Evolutionary conservation across 2,113 vertebrate genomes (phyloP).

Genomic region (Eulacestoma nigropectus): DNA sequence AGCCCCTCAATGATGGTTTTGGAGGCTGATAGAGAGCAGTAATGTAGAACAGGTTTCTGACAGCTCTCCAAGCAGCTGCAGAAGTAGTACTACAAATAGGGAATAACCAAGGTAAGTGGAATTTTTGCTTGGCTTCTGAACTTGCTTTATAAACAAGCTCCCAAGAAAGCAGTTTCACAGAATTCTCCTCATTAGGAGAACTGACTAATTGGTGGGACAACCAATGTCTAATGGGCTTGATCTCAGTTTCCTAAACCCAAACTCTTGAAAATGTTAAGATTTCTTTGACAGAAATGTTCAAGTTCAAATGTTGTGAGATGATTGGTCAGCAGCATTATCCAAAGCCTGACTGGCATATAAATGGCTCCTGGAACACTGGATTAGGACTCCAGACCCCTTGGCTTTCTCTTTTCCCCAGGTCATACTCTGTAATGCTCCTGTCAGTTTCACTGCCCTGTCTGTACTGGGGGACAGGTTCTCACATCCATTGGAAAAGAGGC

Average conservation of each 20-base stretch:
- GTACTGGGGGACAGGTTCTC: not conserved
- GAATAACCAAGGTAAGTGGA: not conserved
- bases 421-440: not conserved
- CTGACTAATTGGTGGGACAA: not conserved
- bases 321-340: not conserved
- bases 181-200: not conserved
- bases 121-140: not conserved
- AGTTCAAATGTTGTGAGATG: not conserved
- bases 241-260: not conserved
- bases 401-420: not conserved
- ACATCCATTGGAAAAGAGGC: not conserved
- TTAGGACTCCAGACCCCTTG: not conserved
- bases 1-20: not conserved
- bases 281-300: not conserved
- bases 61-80: not conserved
- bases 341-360: not conserved
- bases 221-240: not conserved
- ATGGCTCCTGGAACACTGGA: not conserved
- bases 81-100: not conserved
- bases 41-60: not conserved
- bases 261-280: not conserved
- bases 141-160: not conserved
- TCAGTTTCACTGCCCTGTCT: not conserved
- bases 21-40: not conserved
- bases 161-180: not conserved